These are phyloP conservation scores for Camponotus floridanus DNA, from an alignment of 1,140 invertebrate genomes.

Conservation along the genomic window DNA sequence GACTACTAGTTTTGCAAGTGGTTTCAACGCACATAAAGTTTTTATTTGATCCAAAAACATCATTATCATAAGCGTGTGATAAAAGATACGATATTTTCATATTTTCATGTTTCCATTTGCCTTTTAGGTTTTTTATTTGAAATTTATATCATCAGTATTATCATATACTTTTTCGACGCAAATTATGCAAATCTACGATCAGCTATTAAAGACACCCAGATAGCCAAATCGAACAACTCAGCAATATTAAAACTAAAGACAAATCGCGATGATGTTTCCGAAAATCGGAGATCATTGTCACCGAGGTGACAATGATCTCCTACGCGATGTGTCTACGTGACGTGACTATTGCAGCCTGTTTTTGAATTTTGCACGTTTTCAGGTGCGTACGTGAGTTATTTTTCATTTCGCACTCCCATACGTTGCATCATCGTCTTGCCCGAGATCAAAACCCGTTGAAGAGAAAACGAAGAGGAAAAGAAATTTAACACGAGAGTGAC, in stretches of 20 bases:
- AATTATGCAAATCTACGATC: slow-evolving; percentile 49
- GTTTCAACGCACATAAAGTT: neutral
- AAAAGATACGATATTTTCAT: slow-evolving; percentile 11
- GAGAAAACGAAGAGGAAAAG: slow-evolving; percentile 37
- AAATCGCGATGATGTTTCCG: no score
- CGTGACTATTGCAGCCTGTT: slow-evolving; percentile 52
- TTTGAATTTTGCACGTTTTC: slow-evolving; percentile 57
- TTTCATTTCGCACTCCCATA: slow-evolving; percentile 58
- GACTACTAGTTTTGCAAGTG: neutral
- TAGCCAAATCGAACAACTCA: slow-evolving; percentile 8
- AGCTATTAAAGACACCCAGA: slow-evolving; percentile 39
- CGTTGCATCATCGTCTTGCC: neutral
- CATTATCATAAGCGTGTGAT: slow-evolving; percentile 45
- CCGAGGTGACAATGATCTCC: slow-evolving; percentile 62
- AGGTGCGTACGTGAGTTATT: slow-evolving; percentile 54
- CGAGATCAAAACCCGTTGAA: slow-evolving; percentile 14
- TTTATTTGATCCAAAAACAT: slow-evolving; percentile 28
- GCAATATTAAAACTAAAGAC: neutral
- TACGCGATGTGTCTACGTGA: slow-evolving; percentile 31
- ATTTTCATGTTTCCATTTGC: slow-evolving; percentile 22
- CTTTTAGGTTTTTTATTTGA: slow-evolving; percentile 22
- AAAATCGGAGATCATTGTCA: slow-evolving; percentile 44
- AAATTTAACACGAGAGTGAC: slow-evolving; percentile 51
- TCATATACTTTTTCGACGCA: slow-evolving; percentile 29
- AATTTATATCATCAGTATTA: slow-evolving; percentile 47